Evolutionary conservation across 2,888 invertebrate genomes (phyloP).

Genomic region (Cantharis rustica): DNA sequence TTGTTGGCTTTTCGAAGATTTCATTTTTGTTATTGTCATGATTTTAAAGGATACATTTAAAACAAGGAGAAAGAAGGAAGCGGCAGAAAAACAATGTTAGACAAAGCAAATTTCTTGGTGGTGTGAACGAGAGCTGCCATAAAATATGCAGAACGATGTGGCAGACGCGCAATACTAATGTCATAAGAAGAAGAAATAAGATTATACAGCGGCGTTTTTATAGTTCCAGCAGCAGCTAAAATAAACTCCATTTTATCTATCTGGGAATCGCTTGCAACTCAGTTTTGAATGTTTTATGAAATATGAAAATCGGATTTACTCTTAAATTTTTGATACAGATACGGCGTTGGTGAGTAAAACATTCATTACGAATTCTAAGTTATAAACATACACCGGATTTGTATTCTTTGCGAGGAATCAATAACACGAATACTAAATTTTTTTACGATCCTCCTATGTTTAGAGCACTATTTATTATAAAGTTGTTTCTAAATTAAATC

Average conservation of each 20-base stretch:
- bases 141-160: slow-evolving; percentile 42
- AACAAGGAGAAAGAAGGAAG: slow-evolving; percentile 2
- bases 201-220: slow-evolving; percentile 38
- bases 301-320: slow-evolving; percentile 25
- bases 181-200: slow-evolving; percentile 41
- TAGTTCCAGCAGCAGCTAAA: slow-evolving; percentile 29
- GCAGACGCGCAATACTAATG: slow-evolving; percentile 42
- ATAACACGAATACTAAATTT: background rate
- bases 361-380: slow-evolving; percentile 14
- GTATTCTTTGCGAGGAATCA: background rate
- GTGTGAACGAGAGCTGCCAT: slow-evolving; percentile 37
- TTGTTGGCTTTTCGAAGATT: background rate
- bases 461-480: background rate
- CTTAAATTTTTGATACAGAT: slow-evolving; percentile 22
- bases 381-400: slow-evolving; percentile 10
- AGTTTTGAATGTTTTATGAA: slow-evolving; percentile 26
- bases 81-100: slow-evolving; percentile 32
- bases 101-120: slow-evolving; percentile 38
- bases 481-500: background rate
- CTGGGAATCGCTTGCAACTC: slow-evolving; percentile 15
- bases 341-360: slow-evolving; percentile 14
- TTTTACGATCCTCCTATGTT: background rate
- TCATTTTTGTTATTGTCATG: background rate
- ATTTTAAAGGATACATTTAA: background rate
- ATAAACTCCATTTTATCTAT: slow-evolving; percentile 30